phyloP scores from a whole-genome alignment of 2,888 invertebrate genomes.

The Brachypterus glaber region DNA sequence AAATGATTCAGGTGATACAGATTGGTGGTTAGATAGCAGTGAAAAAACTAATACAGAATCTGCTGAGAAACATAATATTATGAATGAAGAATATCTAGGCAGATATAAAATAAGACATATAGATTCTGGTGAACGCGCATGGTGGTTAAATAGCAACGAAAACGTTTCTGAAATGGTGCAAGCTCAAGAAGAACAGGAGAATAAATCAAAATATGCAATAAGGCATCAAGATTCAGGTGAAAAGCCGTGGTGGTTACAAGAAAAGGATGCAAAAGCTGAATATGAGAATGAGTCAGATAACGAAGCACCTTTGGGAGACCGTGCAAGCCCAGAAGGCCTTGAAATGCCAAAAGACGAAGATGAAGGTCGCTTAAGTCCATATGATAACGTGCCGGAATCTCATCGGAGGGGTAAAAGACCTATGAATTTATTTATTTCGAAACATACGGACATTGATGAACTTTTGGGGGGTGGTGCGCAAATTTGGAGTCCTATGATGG shows the following conservation, averaged over 20 bases:
- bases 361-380: conserved; percentile 53
- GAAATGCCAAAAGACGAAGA: conserved; percentile 42
- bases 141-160: conserved; percentile 52
- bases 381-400: conserved; percentile 53
- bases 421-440: conserved; percentile 63
- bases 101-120: conserved; percentile 51
- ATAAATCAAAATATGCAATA: conserved; percentile 31
- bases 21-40: conserved; percentile 27
- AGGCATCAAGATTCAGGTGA: conserved; percentile 45
- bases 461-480: conserved; percentile 59
- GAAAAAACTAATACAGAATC: conserved; percentile 22
- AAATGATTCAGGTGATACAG: conserved; percentile 27
- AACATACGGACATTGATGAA: conserved; percentile 82
- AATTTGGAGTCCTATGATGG: conserved; percentile 57
- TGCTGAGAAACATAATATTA: conserved; percentile 30
- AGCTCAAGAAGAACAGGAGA: conserved; percentile 18
- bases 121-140: conserved; percentile 60
- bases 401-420: conserved; percentile 21
- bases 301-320: conserved; percentile 55
- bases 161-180: conserved; percentile 34
- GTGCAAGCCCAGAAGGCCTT: conserved; percentile 72
- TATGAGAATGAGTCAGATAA: conserved; percentile 33
- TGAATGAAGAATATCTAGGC: conserved; percentile 46
- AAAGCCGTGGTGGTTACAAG: conserved; percentile 45
- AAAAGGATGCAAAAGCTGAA: too few species aligned